Percentiles rank a stretch among this genome's conserved stretches.
phyloP scores from a whole-genome alignment of 2,888 invertebrate genomes.

The Brachyptera risi region DNA sequence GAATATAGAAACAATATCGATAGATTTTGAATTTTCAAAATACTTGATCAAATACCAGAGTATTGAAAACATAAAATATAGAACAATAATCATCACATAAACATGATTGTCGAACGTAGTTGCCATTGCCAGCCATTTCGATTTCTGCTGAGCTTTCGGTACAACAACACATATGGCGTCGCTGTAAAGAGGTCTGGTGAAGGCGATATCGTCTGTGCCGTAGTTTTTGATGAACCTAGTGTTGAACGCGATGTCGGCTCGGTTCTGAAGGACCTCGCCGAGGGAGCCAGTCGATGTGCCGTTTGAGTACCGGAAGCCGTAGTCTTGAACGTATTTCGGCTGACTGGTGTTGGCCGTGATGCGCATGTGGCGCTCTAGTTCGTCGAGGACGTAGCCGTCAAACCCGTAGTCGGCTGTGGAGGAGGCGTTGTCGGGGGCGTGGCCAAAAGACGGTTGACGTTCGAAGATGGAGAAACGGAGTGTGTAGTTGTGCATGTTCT shows the following conservation, averaged over 20 bases:
- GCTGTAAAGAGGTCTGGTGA: conserved; percentile 42
- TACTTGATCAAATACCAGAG: conserved; percentile 1
- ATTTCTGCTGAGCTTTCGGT: conserved; percentile 44
- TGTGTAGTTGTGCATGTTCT: conserved; percentile 42
- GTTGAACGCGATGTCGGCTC: conserved; percentile 45
- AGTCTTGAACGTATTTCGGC: conserved; percentile 18
- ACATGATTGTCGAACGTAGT: neutral
- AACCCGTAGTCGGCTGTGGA: conserved; percentile 21
- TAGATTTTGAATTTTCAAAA: neutral
- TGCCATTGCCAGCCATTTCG: conserved; percentile 44
- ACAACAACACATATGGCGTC: conserved; percentile 47
- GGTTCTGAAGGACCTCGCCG: conserved; percentile 42
- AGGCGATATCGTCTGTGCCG: conserved; percentile 42
- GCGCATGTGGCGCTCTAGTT: conserved; percentile 31
- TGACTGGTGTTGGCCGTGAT: conserved; percentile 25
- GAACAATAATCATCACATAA: neutral
- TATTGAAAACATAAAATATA: neutral
- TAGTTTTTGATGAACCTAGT: conserved; percentile 45
- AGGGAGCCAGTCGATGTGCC: conserved; percentile 43
- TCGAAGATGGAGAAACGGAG: conserved; percentile 42
- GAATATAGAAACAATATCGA: conserved; percentile 13
- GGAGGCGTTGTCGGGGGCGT: no score
- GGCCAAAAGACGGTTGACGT: conserved; percentile 29
- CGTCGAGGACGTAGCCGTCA: conserved; percentile 27
- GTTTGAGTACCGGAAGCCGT: conserved; percentile 40